A percentile compares a stretch with the other conserved stretches of the same genome.
Conservation (phyloP, 2,113 vertebrate species). For the Rhipidura dahli region DNA sequence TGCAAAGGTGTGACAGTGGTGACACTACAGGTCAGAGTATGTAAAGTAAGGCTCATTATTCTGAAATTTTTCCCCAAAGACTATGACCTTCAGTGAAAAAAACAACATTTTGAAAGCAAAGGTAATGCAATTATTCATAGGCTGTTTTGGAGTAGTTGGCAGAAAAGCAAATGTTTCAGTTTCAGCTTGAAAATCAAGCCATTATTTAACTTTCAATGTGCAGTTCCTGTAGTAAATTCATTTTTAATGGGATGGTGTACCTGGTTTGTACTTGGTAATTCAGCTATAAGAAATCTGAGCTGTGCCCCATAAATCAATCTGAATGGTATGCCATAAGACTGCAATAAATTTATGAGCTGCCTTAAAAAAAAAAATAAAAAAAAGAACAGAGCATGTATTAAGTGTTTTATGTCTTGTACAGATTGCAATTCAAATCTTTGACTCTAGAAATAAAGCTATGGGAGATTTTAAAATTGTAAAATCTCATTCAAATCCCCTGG, state of each 20-base stretch:
- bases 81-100: constrained; percentile 54
- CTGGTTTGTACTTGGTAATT: constrained; percentile 40
- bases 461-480: not conserved
- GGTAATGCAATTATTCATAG: constrained; percentile 65
- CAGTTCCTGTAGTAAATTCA: constrained; percentile 63
- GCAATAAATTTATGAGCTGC: constrained; percentile 26
- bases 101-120: constrained; percentile 61
- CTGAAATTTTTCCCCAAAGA: constrained; percentile 58
- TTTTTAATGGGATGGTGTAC: constrained; percentile 55
- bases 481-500: not conserved
- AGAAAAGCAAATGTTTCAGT: constrained; percentile 70
- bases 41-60: constrained; percentile 68
- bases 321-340: constrained; percentile 35
- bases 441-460: not conserved
- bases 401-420: not conserved
- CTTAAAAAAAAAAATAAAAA: not conserved
- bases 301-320: constrained; percentile 45
- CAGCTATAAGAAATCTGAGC: constrained; percentile 42
- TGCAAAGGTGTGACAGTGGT: constrained; percentile 44
- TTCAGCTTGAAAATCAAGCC: constrained; percentile 63
- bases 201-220: constrained; percentile 66
- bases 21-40: constrained; percentile 36
- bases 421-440: not conserved
- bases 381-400: not conserved
- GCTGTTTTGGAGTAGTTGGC: constrained; percentile 32